These are phyloP conservation scores for Rhynchonycteris naso DNA, from an alignment of 2,797 vertebrate species.

Conservation along the genomic window DNA sequence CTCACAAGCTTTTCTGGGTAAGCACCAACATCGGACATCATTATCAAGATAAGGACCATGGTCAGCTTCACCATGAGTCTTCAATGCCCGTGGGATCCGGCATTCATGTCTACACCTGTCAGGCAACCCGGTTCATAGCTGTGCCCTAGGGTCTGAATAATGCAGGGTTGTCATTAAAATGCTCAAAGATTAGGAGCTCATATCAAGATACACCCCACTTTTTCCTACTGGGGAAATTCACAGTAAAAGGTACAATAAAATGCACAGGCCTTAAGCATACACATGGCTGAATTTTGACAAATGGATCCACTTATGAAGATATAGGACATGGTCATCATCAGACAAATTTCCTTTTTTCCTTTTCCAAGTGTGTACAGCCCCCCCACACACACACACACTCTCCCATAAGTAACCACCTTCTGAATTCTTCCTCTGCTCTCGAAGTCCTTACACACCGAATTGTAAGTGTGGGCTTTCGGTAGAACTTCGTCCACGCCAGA, in stretches of 20 bases:
- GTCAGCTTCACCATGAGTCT: neutral
- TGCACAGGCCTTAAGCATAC: neutral
- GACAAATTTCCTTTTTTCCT: neutral
- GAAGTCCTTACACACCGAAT: neutral
- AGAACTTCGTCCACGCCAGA: neutral
- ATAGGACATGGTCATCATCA: neutral
- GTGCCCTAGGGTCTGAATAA: neutral
- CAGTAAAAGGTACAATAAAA: neutral
- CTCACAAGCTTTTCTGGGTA: neutral
- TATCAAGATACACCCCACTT: accelerated
- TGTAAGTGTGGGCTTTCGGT: accelerated
- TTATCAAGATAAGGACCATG: accelerated
- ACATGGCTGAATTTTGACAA: neutral
- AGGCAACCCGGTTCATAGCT: neutral
- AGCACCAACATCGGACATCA: neutral
- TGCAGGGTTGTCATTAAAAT: neutral
- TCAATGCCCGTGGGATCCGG: accelerated
- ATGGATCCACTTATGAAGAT: neutral
- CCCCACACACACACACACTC: too few relatives aligned
- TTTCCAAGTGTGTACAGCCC: neutral
- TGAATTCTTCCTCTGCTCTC: neutral
- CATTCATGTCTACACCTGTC: too few relatives aligned
- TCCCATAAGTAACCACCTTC: accelerated
- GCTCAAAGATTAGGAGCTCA: neutral
- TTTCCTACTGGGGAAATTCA: neutral